phyloP scores from a whole-genome alignment of 2,888 invertebrate genomes.

The Orchestes rusci region DNA sequence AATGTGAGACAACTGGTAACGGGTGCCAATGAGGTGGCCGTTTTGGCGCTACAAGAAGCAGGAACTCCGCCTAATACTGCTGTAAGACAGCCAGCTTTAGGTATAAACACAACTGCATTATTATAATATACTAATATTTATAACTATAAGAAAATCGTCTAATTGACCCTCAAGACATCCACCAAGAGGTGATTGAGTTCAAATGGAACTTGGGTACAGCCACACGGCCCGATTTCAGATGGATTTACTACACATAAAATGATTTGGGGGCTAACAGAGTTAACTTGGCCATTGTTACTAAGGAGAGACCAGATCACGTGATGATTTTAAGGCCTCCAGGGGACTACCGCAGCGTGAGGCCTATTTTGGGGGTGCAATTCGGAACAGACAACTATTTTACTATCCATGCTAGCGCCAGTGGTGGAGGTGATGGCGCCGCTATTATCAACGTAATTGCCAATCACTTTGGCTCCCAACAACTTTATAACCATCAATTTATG shows the following conservation, averaged over 20 bases:
- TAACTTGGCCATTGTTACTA: conserved; percentile 10
- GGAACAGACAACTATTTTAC: conserved; percentile 7
- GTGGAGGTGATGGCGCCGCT: conserved; percentile 8
- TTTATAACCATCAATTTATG: conserved; percentile 12
- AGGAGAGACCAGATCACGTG: conserved; percentile 6
- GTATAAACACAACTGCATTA: too few species aligned
- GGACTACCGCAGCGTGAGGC: conserved; percentile 9
- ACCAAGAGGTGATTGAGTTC: conserved; percentile 8
- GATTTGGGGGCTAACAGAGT: conserved; percentile 11
- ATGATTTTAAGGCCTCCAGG: conserved; percentile 12
- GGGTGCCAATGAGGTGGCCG: conserved; percentile 3
- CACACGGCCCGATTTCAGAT: conserved; percentile 4
- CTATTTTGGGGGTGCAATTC: conserved; percentile 12
- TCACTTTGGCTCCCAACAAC: conserved; percentile 9
- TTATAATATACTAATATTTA: too few species aligned
- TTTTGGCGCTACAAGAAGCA: conserved; percentile 9
- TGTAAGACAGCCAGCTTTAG: background rate
- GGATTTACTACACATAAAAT: conserved; percentile 12
- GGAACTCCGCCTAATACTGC: conserved; percentile 9
- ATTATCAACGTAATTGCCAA: conserved; percentile 10
- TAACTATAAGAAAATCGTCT: conserved; percentile 8
- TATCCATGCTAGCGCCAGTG: conserved; percentile 11
- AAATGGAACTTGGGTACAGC: conserved; percentile 8
- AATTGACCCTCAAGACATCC: conserved; percentile 8
- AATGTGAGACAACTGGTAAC: conserved; percentile 8